Evolutionary conservation across 2,113 vertebrate genomes (phyloP).

Genomic region (Rhynchomys soricoides): DNA sequence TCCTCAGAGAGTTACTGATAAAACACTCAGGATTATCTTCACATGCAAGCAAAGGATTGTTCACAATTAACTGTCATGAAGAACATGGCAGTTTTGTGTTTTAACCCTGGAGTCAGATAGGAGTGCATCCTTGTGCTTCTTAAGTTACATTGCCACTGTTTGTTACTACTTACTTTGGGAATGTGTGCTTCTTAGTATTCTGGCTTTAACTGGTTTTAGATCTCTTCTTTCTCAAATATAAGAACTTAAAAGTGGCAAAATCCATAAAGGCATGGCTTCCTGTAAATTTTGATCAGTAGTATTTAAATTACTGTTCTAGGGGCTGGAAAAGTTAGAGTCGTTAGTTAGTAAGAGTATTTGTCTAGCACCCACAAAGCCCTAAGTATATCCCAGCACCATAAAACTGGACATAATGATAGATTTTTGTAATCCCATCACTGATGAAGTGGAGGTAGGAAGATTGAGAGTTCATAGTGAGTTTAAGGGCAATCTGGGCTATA

Average conservation of each 20-base stretch:
- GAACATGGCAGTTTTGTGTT: neutral
- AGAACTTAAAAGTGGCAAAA: neutral
- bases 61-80: too few relatives aligned
- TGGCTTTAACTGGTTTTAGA: neutral
- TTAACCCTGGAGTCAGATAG: neutral
- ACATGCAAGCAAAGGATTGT: accelerated
- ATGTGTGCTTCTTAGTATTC: neutral
- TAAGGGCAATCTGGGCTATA: neutral
- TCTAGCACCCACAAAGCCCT: neutral
- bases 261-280: neutral
- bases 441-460: too few relatives aligned
- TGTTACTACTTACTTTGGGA: neutral
- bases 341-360: neutral
- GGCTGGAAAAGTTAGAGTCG: neutral
- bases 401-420: neutral
- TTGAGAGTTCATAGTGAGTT: neutral
- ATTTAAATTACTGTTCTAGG: neutral
- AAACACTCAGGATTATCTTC: too few relatives aligned
- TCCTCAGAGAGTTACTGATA: neutral
- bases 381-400: neutral
- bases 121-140: neutral
- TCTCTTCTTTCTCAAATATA: neutral
- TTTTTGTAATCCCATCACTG: neutral
- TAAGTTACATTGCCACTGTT: neutral
- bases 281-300: neutral